phyloP scores from a whole-genome alignment of 2,797 vertebrate genomes.

The Natrix natrix region DNA sequence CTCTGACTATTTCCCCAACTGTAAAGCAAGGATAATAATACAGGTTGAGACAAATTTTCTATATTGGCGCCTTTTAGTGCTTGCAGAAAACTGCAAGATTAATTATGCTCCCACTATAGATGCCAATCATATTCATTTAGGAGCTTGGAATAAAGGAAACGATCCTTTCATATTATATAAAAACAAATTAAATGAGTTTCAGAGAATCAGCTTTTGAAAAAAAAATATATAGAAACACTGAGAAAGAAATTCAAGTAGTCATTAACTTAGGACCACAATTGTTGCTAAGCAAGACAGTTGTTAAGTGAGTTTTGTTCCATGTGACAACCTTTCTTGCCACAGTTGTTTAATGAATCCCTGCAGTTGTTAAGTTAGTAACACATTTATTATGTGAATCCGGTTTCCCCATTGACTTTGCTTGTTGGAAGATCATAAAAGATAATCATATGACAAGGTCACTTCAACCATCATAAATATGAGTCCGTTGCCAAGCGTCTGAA shows the following conservation, averaged over 20 bases:
- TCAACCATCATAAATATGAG: background rate
- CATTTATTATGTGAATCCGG: background rate
- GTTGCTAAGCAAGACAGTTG: background rate
- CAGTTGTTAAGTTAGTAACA: background rate
- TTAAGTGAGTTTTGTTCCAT: background rate
- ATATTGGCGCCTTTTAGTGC: slow-evolving; percentile 12
- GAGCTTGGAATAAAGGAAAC: background rate
- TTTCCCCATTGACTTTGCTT: background rate
- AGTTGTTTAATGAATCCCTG: background rate
- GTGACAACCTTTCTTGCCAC: background rate
- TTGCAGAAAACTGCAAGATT: accelerated
- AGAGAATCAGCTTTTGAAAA: background rate
- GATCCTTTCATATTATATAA: slow-evolving; percentile 17
- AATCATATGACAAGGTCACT: background rate
- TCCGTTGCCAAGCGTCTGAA: background rate
- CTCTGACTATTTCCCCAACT: slow-evolving; percentile 70
- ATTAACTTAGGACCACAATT: background rate
- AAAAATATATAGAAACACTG: background rate
- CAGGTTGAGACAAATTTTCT: slow-evolving; percentile 37
- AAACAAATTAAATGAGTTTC: background rate
- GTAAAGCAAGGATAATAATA: slow-evolving; percentile 60
- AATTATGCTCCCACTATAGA: background rate
- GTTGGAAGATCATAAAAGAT: background rate
- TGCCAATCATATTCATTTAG: background rate
- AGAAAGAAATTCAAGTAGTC: background rate